phyloP scores from a whole-genome alignment of 2,797 vertebrate genomes.

The Pseudocheirus occidentalis region DNA sequence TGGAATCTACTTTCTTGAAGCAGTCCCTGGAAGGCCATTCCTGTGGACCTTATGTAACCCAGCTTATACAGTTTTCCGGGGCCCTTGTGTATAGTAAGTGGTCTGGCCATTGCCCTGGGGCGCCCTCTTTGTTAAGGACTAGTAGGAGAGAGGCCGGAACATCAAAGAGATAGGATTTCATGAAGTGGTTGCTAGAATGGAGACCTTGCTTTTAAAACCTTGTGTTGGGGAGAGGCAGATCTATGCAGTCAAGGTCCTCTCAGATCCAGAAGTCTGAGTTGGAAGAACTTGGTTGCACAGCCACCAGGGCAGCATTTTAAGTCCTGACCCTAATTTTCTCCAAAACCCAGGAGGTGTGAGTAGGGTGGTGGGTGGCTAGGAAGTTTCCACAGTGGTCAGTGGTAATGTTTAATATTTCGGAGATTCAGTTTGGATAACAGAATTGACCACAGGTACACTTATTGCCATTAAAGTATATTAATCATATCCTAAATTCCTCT shows the following conservation, averaged over 20 bases:
- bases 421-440: not conserved
- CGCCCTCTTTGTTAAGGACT: not conserved
- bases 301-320: not conserved
- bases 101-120: not conserved
- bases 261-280: not conserved
- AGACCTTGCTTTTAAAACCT: not conserved
- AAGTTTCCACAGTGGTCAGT: not conserved
- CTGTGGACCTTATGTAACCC: not conserved
- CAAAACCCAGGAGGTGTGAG: not conserved
- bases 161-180: not conserved
- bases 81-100: not conserved
- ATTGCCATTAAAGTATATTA: not conserved
- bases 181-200: not conserved
- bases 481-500: not conserved
- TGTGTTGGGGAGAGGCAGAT: not conserved
- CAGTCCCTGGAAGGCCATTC: not conserved
- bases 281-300: not conserved
- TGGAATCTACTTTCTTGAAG: not conserved
- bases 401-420: not conserved
- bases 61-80: not conserved
- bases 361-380: not conserved
- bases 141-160: not conserved
- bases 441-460: not conserved
- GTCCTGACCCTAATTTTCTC: not conserved
- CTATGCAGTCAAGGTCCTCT: not conserved